Conservation (phyloP, 2,113 vertebrate species). For the Notiomystis cincta region DNA sequence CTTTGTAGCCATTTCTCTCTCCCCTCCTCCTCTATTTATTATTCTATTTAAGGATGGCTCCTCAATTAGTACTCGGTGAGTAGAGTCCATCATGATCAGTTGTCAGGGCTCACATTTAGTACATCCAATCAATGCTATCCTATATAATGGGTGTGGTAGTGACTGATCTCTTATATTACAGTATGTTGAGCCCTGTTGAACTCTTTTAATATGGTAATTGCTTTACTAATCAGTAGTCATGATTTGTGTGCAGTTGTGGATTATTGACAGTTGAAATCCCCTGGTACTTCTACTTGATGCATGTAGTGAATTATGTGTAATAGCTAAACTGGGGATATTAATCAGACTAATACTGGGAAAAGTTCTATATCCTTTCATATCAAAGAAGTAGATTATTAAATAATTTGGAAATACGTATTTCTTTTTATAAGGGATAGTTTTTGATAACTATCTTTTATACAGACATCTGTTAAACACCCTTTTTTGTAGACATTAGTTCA, state of each 20-base stretch:
- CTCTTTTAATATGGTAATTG: constrained; percentile 63
- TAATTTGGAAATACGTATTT: neutral
- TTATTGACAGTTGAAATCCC: neutral
- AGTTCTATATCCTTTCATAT: neutral
- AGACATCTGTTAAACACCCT: neutral
- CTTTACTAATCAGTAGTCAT: constrained; percentile 37
- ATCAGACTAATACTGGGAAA: neutral
- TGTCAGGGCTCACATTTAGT: neutral
- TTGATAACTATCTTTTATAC: neutral
- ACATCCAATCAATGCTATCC: constrained; percentile 20
- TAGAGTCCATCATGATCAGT: constrained; percentile 31
- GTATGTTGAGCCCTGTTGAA: constrained; percentile 36
- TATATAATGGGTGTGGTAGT: neutral
- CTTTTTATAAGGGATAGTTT: neutral
- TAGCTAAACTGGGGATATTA: neutral
- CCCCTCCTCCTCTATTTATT: neutral
- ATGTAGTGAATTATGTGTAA: neutral
- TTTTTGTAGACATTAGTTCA: neutral
- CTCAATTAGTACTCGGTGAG: constrained; percentile 40
- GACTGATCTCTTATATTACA: constrained; percentile 42
- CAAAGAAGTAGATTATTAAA: neutral
- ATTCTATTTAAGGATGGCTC: neutral
- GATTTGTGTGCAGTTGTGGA: neutral
- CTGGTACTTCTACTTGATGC: neutral
- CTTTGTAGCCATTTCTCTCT: neutral